Conservation (phyloP, 2,888 invertebrate genomes). For the Himalopsyche kuldschensis region DNA sequence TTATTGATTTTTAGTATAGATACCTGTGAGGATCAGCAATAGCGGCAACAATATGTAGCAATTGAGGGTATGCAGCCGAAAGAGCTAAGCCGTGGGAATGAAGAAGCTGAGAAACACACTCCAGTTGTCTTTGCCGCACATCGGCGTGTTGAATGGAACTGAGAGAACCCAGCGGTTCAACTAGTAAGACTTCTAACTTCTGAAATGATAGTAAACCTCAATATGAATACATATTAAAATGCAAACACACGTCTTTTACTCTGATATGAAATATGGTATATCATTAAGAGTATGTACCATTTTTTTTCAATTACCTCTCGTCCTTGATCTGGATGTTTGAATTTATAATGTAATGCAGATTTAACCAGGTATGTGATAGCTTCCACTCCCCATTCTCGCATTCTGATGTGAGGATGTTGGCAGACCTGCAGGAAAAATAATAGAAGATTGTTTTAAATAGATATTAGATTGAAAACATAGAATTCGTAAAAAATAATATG, state of each 20-base stretch:
- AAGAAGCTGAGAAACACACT: constrained; percentile 89
- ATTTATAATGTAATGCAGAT: constrained; percentile 85
- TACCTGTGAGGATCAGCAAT: constrained; percentile 91
- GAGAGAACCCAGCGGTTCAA: constrained; percentile 89
- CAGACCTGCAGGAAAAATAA: constrained; percentile 57
- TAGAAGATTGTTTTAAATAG: background rate
- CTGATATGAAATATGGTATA: too few species aligned
- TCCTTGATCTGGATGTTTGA: constrained; percentile 78
- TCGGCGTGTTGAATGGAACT: constrained; percentile 89
- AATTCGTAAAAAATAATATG: background rate
- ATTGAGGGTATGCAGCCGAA: constrained; percentile 92
- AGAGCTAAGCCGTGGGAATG: constrained; percentile 92
- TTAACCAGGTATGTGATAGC: constrained; percentile 93
- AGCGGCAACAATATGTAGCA: constrained; percentile 93
- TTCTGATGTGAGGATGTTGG: constrained; percentile 90
- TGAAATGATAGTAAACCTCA: background rate
- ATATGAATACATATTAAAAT: background rate
- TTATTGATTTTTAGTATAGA: too few species aligned
- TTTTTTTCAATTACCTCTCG: constrained; percentile 66
- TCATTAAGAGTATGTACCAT: background rate
- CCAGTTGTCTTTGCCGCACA: constrained; percentile 91
- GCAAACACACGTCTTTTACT: background rate
- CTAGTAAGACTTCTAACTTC: constrained; percentile 81
- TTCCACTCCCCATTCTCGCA: constrained; percentile 98
- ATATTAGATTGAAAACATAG: too few species aligned